Evolutionary conservation across 1,140 invertebrate genomes (phyloP), one percentile per base, ranked within the genome.

Genomic region (Eubasilissa regina): DNA sequence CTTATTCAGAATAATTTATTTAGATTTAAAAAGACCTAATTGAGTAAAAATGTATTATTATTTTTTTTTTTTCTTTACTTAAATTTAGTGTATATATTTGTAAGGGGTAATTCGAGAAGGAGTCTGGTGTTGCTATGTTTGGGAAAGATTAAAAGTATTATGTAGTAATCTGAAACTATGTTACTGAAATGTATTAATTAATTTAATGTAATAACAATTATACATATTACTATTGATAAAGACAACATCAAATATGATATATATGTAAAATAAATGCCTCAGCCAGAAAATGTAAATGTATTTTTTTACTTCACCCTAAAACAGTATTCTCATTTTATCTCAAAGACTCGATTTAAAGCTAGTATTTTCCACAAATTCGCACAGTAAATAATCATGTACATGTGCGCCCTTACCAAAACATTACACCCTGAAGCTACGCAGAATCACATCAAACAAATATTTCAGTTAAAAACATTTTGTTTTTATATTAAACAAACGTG

Each of bases 251-350:
- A 80, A 82, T 80, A 82, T 82, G 70, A 78, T 78, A 75, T 74
- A 82, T 82, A 82, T 82, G 81, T 82, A 82, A 82, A 82, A 82
- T 82, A 82, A 82, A 82, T 82, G 81, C 81, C 81, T 82, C 81
- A 82, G 81, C 81, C 81, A 82, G 78, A 82, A 82, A 82, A 82
- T 82, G 81, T 82, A 76, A 77, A 6, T 12, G 15, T 25, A 19
- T 78, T 78, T 78, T 72, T 72, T 35, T 35, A 35, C 45, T 78
- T 60, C 15, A 53, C 19, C 21, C 44, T 3, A 4, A 35, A 35
- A 3, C 25, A 35, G 25, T 35, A 35, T 35, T 35, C 25, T 35
- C 6, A 35, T 35, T 35, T 35, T 35, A 35, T 35, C 1, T 35
- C 25, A 35, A 35, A 35, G 6, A 6, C 25, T 35, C 25, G 6